Conservation (phyloP, 2,113 vertebrate genomes). For the Mola mola region DNA sequence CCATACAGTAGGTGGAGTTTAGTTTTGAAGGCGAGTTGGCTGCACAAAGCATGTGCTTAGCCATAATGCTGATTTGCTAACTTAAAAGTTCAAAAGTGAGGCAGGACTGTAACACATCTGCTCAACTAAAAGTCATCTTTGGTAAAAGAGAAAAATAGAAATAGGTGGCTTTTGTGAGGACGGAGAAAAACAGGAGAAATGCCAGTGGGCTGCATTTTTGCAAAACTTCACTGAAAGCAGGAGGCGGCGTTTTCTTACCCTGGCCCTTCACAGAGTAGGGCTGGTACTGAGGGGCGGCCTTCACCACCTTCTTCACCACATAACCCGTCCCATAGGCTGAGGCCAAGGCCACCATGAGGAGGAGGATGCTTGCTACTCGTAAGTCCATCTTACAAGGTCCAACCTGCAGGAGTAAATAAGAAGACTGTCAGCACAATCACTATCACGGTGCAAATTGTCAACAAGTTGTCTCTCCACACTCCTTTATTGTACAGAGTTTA, state of each 20-base stretch:
- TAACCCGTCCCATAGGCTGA: constrained; percentile 87
- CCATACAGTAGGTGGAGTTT: constrained; percentile 25
- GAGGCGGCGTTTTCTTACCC: constrained; percentile 80
- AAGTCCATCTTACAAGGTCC: constrained; percentile 87
- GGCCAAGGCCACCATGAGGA: constrained; percentile 83
- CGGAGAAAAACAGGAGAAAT: neutral
- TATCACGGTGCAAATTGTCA: neutral
- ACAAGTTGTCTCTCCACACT: neutral
- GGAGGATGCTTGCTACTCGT: constrained; percentile 81
- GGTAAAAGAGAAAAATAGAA: neutral
- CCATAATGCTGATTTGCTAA: neutral
- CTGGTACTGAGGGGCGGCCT: constrained; percentile 82
- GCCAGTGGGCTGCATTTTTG: neutral
- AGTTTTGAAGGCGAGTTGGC: constrained; percentile 37
- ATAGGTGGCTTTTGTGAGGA: neutral
- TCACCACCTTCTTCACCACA: constrained; percentile 89
- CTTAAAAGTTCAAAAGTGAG: constrained; percentile 28
- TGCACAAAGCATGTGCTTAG: no score
- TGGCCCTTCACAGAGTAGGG: constrained; percentile 90
- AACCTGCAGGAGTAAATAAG: constrained; percentile 74
- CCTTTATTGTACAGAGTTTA: neutral
- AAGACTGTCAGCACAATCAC: constrained; percentile 19
- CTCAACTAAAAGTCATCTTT: neutral
- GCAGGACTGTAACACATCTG: neutral
- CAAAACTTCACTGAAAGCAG: neutral